These are phyloP conservation scores for Drosophila mayaguana DNA, from an alignment of 2,888 invertebrate genomes.

Conservation along the genomic window DNA sequence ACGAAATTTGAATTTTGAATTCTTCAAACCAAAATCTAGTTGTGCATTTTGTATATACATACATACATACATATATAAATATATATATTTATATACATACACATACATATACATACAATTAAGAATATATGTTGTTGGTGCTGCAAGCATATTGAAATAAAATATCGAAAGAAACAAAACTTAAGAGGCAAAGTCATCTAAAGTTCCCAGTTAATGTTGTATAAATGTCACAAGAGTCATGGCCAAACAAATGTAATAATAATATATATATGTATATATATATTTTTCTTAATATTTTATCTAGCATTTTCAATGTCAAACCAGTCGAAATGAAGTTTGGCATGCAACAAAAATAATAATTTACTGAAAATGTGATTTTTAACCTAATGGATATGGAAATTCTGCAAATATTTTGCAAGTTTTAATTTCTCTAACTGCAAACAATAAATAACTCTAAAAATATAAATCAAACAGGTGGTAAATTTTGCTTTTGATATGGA, in stretches of 20 bases:
- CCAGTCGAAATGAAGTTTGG: not conserved
- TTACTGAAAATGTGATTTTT: constrained; percentile 31
- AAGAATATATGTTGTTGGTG: constrained; percentile 71
- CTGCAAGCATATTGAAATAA: constrained; percentile 70
- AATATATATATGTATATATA: constrained; percentile 31
- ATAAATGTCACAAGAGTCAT: constrained; percentile 56
- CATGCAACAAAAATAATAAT: constrained; percentile 3
- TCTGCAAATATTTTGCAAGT: constrained; percentile 29
- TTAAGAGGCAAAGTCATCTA: constrained; percentile 53
- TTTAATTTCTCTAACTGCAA: constrained; percentile 19
- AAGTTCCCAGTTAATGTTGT: constrained; percentile 60
- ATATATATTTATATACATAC: constrained; percentile 3
- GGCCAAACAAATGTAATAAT: constrained; percentile 46
- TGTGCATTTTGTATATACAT: constrained; percentile 76
- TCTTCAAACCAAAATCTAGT: constrained; percentile 69
- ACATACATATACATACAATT: constrained; percentile 15
- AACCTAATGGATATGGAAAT: constrained; percentile 21
- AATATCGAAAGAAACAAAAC: constrained; percentile 37
- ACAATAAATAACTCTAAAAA: constrained; percentile 20
- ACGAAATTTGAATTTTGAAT: constrained; percentile 59
- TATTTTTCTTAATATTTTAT: constrained; percentile 60
- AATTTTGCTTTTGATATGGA: not conserved
- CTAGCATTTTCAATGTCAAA: constrained; percentile 31
- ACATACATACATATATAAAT: constrained; percentile 47
- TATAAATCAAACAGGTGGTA: not conserved